phyloP scores from a whole-genome alignment of 2,888 invertebrate genomes.

The Sminthurinus aureus region DNA sequence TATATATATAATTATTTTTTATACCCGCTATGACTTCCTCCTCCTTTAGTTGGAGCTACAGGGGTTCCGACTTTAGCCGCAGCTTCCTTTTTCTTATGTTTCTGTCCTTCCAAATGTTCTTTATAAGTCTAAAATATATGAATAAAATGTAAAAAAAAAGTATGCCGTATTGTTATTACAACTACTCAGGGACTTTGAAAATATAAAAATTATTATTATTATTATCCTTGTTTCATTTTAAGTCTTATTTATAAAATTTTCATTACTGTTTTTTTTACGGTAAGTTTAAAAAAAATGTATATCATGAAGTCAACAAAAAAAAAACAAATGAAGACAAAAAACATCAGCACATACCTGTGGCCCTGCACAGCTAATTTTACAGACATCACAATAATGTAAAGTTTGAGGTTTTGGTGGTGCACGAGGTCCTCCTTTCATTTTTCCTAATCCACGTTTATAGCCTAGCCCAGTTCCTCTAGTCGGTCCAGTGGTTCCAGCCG shows the following conservation, averaged over 20 bases:
- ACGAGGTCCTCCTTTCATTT: conserved; percentile 53
- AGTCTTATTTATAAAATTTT: too few species aligned
- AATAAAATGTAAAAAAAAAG: conserved; percentile 16
- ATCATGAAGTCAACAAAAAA: neutral
- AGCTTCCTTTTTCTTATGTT: conserved; percentile 98
- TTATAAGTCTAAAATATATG: conserved; percentile 76
- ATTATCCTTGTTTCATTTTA: too few species aligned
- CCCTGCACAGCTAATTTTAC: conserved; percentile 97
- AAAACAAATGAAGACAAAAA: neutral
- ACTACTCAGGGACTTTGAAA: neutral
- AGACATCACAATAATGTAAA: conserved; percentile 97
- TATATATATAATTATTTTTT: too few species aligned
- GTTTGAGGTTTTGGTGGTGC: conserved; percentile 85
- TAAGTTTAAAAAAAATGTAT: neutral
- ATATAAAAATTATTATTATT: too few species aligned
- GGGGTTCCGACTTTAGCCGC: conserved; percentile 77
- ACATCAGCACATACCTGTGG: conserved; percentile 71
- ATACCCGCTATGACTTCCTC: conserved; percentile 61
- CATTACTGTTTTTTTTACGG: too few species aligned
- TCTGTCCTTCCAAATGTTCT: conserved; percentile 98
- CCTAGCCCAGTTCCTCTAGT: conserved; percentile 64
- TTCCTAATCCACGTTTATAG: conserved; percentile 49
- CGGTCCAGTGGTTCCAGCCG: conserved; percentile 76
- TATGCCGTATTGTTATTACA: neutral
- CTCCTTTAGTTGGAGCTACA: conserved; percentile 64